A percentile compares a stretch with the other conserved stretches of the same genome.
phyloP scores from a whole-genome alignment of 2,113 vertebrate species.

The Etheostoma cragini region DNA sequence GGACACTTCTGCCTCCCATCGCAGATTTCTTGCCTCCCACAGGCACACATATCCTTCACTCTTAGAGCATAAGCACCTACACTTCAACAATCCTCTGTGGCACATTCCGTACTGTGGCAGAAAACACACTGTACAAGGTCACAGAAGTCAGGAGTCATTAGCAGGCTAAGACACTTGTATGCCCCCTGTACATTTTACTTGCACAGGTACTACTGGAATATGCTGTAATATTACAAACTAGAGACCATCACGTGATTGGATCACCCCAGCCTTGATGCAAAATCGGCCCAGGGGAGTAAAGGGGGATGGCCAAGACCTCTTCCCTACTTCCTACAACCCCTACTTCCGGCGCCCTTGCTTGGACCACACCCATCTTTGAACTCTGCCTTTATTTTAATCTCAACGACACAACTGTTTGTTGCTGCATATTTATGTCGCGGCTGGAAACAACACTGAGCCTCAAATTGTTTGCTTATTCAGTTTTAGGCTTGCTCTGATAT shows the following conservation, averaged over 20 bases:
- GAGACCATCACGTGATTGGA: too few relatives aligned
- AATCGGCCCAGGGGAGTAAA: too few relatives aligned
- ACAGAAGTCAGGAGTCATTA: constrained; percentile 50
- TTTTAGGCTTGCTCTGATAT: neutral
- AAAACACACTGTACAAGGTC: constrained; percentile 52
- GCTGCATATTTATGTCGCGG: too few relatives aligned
- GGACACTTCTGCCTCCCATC: constrained; percentile 80
- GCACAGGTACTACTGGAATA: neutral
- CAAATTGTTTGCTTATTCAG: neutral
- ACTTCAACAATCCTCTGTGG: constrained; percentile 59
- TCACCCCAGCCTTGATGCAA: too few relatives aligned
- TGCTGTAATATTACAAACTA: neutral
- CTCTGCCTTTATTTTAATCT: too few relatives aligned
- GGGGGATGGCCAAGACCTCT: too few relatives aligned
- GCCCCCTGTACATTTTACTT: constrained; percentile 14
- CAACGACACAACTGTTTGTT: too few relatives aligned
- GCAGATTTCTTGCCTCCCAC: constrained; percentile 78
- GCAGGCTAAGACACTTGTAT: constrained; percentile 20
- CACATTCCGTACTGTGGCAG: constrained; percentile 59
- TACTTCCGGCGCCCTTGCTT: too few relatives aligned
- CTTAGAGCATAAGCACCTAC: constrained; percentile 56
- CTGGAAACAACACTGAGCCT: neutral
- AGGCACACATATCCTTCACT: constrained; percentile 71
- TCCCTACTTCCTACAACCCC: too few relatives aligned
- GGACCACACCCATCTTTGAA: too few relatives aligned